Conservation (phyloP, 2,113 vertebrate species). For the Typhlomys cinereus region DNA sequence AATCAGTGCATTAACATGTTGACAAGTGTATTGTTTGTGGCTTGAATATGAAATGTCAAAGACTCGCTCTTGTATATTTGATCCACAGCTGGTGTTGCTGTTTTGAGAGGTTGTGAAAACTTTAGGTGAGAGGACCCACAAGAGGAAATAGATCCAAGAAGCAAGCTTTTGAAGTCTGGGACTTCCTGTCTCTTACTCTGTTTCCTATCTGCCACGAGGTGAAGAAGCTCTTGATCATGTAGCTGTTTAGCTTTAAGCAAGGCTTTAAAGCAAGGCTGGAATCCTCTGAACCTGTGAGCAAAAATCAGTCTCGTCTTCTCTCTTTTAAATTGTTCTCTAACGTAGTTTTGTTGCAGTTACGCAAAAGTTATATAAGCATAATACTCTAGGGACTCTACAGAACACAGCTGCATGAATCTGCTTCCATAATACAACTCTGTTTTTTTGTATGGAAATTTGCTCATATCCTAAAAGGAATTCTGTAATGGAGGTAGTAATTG, state of each 20-base stretch:
- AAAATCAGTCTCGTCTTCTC: no score
- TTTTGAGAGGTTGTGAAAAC: not conserved
- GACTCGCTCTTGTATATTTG: not conserved
- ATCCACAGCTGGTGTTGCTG: not conserved
- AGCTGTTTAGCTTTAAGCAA: no score
- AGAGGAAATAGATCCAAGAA: not conserved
- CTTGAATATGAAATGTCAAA: not conserved
- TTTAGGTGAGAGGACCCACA: not conserved
- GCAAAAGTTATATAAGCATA: not conserved
- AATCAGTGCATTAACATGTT: not conserved
- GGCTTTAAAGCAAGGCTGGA: not conserved
- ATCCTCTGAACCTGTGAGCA: not conserved
- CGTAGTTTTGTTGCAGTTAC: no score
- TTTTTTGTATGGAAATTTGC: not conserved
- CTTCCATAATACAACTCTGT: not conserved
- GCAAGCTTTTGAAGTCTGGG: not conserved
- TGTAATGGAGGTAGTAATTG: not conserved
- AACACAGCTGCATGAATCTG: not conserved
- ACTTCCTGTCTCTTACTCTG: no score
- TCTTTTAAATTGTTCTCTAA: not conserved
- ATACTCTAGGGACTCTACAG: not conserved
- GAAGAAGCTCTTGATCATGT: not conserved
- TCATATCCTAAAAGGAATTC: slow-evolving; percentile 17
- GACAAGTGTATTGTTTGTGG: not conserved
- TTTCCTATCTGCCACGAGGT: not conserved